These are phyloP conservation scores for Fulmarus glacialis DNA, from an alignment of 2,113 vertebrate species.

Conservation along the genomic window DNA sequence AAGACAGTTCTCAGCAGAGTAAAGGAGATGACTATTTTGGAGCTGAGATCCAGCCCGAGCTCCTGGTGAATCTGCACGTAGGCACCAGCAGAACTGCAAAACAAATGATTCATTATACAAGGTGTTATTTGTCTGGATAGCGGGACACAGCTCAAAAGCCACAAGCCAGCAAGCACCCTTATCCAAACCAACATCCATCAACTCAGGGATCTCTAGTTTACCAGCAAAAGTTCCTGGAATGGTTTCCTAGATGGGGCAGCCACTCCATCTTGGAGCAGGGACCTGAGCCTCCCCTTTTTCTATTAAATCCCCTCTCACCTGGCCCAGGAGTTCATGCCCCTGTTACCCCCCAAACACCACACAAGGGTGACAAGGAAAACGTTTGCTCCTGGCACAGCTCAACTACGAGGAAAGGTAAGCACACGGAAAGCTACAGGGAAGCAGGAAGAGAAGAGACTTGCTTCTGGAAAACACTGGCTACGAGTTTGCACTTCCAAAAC, in stretches of 20 bases:
- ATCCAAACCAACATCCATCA: background rate
- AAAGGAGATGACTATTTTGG: background rate
- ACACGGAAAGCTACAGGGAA: background rate
- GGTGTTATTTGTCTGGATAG: background rate
- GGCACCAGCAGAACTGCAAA: background rate
- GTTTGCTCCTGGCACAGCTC: background rate
- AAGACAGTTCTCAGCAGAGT: background rate
- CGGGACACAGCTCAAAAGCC: background rate
- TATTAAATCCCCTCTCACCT: background rate
- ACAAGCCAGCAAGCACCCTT: background rate
- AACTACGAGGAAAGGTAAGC: background rate
- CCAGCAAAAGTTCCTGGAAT: background rate
- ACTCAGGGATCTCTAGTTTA: background rate
- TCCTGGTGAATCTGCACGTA: background rate
- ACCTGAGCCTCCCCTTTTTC: background rate
- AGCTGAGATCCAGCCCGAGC: background rate
- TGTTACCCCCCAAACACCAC: background rate
- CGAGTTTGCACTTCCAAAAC: background rate
- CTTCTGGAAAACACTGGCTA: background rate
- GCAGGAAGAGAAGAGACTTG: background rate
- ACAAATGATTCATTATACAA: background rate
- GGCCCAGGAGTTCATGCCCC: background rate
- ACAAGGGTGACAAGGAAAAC: background rate
- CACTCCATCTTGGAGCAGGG: background rate
- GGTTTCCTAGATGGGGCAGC: background rate